Evolutionary conservation across 2,797 vertebrate genomes (phyloP), one percentile per base, ranked within the genome.

Genomic region (Pygocentrus nattereri): DNA sequence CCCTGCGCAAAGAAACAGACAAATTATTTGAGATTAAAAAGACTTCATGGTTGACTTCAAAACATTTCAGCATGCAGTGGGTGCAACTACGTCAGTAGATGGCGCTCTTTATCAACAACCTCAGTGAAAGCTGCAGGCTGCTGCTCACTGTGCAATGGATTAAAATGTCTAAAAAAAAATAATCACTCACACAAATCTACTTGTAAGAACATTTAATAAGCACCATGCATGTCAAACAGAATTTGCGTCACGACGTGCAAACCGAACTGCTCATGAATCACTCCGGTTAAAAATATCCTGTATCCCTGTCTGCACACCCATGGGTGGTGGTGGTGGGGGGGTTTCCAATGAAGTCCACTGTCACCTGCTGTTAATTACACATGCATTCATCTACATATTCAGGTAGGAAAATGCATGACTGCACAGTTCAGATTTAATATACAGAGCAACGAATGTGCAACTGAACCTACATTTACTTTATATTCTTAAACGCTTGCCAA

Each of bases 1-100:
- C 89, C 98, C 98, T 99, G 79, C 65, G 31, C 4, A 85, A 82
- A 67, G 27, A 84, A 86, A 67, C 87, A 70, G 67, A 58, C 23
- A 8, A 70, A 62, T 49, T 31, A n/a, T 27, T 3, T 49, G 2
- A 62, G n/a, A 56, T 69, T 23, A 71, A 30, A 76, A 11, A 79
- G 2, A 67, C 5, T 23, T 61, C 23, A 41, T 11, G 59, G 34
- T 18, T 21, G 56, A 50, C 21, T 59, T 74, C 13, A 56, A 10
- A 62, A 69, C 23, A 49, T 13, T 54, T 71, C 10, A 58, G 19
- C 49, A 38, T 44, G 77, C 77, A 58, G 8, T 19, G 12, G 12
- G 59, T 5, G 25, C 30, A 61, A 65, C 19, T 38, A 6, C 4
- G 30, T 23, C 74, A 18, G 38, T 76, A 70, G 73, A 76, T 25